Percentiles rank a stretch among this genome's conserved stretches.
Conservation (phyloP, 2,888 invertebrate genomes). For the Ecdyonurus torrentis region DNA sequence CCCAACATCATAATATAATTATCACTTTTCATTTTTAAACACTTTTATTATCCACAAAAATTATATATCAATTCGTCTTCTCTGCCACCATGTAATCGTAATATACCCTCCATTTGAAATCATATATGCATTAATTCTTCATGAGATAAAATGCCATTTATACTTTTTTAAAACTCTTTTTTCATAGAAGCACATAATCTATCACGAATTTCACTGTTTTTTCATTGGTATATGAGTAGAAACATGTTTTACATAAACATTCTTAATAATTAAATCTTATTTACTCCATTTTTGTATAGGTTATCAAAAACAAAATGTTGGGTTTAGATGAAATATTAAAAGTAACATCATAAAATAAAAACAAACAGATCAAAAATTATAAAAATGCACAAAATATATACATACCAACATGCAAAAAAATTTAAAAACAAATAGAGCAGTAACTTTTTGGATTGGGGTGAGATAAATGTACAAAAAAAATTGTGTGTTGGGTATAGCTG, state of each 20-base stretch:
- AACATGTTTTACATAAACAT: too few species aligned
- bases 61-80: neutral
- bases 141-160: too few species aligned
- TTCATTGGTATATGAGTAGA: too few species aligned
- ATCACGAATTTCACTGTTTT: too few species aligned
- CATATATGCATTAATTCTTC: neutral
- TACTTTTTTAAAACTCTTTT: too few species aligned
- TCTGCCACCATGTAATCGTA: neutral
- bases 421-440: neutral
- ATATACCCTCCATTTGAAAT: neutral
- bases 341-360: neutral
- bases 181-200: too few species aligned
- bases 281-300: too few species aligned
- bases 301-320: too few species aligned
- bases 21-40: neutral
- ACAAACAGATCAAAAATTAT: neutral
- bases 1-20: neutral
- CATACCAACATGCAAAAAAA: neutral
- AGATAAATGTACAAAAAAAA: neutral
- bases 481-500: neutral
- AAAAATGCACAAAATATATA: neutral
- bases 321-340: too few species aligned
- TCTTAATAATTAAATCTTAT: too few species aligned
- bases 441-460: neutral
- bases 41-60: neutral